Base-by-base conservation (phyloP, 1,140 invertebrate genomes). In the Triops longicaudatus region DNA sequence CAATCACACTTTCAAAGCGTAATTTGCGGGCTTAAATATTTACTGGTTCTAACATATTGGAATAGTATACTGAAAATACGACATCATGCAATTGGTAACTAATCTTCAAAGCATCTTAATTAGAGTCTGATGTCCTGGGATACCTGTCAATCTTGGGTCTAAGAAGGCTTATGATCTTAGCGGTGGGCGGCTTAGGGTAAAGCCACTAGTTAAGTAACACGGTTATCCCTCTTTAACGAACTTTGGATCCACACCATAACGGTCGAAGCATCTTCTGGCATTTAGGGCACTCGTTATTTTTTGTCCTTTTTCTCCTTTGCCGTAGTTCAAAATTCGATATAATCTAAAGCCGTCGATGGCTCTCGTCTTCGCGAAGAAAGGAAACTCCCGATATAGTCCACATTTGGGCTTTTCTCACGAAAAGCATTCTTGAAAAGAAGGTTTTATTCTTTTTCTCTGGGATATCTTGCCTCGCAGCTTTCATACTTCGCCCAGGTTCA, bases 371-470 rank as follows among this genome's bases (percentile, higher is more conserved):
- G 7, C 14, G 50, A 63, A 63, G 50, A 63, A 63, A 63, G 50
- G n/a, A 63, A 63, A 63, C 50, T 63, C 17, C 17, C 22, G 14
- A 63, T 63, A 63, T 63, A 63, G 50, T 63, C 50, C 14, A 63
- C 50, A 63, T 14, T 63, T 63, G n/a, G 50, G 50, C 14, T 63
- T 63, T 63, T 63, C 50, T 63, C 50, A 63, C 22, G 50, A 63
- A 37, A 63, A 63, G 50, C 50, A 17, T n/a, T 17, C 50, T 63
- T 63, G 50, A 63, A 22, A 63, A n/a, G 50, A 63, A 14, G 10
- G 10, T 63, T 63, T 63, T 5, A 22, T 63, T 63, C 14, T 63
- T 22, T 63, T 63, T 63, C 22, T 17, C 50, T 17, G 14, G 14
- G 17, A 22, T 14, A n/a, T 63, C 17, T 37, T 37, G 31, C 31